Conservation (phyloP, 2,888 invertebrate species). For the Hypomecis atomaria region DNA sequence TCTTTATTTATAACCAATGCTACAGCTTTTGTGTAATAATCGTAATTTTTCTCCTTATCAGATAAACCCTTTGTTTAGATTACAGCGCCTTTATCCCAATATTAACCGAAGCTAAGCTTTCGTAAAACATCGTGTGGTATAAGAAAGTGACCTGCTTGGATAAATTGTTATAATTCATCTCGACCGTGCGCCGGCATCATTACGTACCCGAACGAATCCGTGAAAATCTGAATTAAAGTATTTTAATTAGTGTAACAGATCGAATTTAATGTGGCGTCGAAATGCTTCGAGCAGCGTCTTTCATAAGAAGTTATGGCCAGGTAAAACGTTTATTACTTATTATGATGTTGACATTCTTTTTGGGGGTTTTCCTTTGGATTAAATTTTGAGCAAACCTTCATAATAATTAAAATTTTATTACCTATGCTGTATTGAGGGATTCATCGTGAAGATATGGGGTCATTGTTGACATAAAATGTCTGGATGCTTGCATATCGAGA, state of each 20-base stretch:
- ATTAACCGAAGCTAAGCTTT: conserved; percentile 64
- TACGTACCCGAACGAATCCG: conserved; percentile 10
- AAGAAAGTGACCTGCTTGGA: conserved; percentile 55
- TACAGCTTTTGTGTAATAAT: conserved; percentile 64
- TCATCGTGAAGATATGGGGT: not conserved
- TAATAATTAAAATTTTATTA: conserved; percentile 1
- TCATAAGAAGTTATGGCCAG: conserved; percentile 75
- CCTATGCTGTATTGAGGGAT: not conserved
- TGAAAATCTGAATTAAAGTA: conserved; percentile 19
- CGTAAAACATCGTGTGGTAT: conserved; percentile 62
- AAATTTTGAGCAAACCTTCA: not conserved
- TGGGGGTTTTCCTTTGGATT: not conserved
- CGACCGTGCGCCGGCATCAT: conserved; percentile 33
- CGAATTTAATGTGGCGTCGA: conserved; percentile 53
- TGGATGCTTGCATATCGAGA: conserved; percentile 2
- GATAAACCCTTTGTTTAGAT: conserved; percentile 67
- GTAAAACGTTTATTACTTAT: conserved; percentile 46
- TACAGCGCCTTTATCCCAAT: conserved; percentile 62
- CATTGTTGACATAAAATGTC: not conserved
- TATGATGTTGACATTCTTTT: not conserved
- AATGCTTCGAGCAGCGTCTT: conserved; percentile 78
- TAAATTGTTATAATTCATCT: conserved; percentile 46
- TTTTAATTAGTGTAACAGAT: conserved; percentile 34
- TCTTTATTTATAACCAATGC: conserved; percentile 62
- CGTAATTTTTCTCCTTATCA: conserved; percentile 65